A percentile compares a stretch with the other conserved stretches of the same genome.
These are phyloP conservation scores for Copsychus sechellarum DNA, from an alignment of 2,113 vertebrate species.

Conservation along the genomic window DNA sequence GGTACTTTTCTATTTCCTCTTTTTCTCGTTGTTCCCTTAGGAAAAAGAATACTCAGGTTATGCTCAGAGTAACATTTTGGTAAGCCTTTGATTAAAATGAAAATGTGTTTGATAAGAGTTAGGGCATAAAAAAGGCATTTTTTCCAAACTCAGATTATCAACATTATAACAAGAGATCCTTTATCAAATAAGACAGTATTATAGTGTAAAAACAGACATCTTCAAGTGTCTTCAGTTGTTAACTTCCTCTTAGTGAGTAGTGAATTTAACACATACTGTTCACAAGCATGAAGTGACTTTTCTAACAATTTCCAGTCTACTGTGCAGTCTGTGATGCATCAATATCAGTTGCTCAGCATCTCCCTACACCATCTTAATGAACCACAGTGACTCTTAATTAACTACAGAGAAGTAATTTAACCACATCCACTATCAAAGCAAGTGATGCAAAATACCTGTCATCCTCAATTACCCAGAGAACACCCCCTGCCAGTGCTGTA, in stretches of 20 bases:
- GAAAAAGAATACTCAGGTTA: conserved; percentile 3
- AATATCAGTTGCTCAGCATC: background rate
- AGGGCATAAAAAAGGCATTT: background rate
- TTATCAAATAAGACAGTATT: background rate
- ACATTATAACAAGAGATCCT: background rate
- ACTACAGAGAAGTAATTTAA: background rate
- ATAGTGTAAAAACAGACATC: background rate
- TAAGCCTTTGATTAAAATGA: background rate
- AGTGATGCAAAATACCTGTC: background rate
- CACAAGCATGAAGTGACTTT: background rate
- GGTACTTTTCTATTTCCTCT: conserved; percentile 98
- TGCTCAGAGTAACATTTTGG: background rate
- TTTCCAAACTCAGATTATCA: background rate
- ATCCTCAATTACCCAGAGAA: background rate
- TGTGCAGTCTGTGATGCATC: fast-evolving
- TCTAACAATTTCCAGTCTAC: background rate
- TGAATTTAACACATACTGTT: background rate
- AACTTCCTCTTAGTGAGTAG: background rate
- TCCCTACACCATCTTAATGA: background rate
- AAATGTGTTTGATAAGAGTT: background rate
- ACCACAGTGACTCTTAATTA: background rate
- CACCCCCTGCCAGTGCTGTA: fast-evolving
- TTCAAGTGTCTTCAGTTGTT: background rate
- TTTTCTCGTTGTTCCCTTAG: conserved; percentile 93
- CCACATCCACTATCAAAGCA: background rate